These are phyloP conservation scores for Falco biarmicus DNA, from an alignment of 2,797 vertebrate species.

Conservation along the genomic window DNA sequence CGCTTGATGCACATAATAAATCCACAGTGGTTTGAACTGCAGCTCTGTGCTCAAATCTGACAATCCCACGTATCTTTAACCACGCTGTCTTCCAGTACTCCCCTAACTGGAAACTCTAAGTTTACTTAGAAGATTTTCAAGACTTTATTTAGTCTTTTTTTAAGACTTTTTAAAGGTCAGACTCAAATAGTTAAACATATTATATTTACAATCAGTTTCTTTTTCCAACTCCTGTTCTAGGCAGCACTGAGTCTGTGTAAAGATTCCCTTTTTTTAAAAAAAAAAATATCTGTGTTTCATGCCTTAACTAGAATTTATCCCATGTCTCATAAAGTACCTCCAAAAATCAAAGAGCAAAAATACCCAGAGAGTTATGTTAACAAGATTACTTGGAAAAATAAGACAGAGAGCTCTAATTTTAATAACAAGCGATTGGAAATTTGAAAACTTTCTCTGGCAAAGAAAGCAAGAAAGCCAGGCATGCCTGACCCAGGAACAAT, in stretches of 20 bases:
- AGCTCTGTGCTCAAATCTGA: neutral
- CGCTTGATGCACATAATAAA: slow-evolving; percentile 41
- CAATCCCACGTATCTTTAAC: neutral
- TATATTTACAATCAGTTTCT: neutral
- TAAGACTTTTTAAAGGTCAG: neutral
- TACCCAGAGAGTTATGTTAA: neutral
- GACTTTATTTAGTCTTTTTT: too few species aligned
- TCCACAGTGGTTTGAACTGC: slow-evolving; percentile 14
- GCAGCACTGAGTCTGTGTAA: neutral
- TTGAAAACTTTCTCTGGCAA: neutral
- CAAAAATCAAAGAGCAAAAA: neutral
- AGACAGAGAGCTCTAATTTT: neutral
- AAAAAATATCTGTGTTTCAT: neutral
- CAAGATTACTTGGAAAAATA: neutral
- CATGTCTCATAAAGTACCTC: neutral
- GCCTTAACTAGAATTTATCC: neutral
- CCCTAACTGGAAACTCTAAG: neutral
- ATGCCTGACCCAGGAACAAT: neutral
- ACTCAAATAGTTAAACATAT: neutral
- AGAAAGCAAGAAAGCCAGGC: neutral
- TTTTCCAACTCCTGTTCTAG: neutral
- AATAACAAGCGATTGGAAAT: neutral
- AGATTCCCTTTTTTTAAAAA: neutral
- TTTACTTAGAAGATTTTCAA: neutral
- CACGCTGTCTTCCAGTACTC: neutral